These are phyloP conservation scores for Papilio demoleus DNA, from an alignment of 2,888 invertebrate genomes.

Conservation along the genomic window DNA sequence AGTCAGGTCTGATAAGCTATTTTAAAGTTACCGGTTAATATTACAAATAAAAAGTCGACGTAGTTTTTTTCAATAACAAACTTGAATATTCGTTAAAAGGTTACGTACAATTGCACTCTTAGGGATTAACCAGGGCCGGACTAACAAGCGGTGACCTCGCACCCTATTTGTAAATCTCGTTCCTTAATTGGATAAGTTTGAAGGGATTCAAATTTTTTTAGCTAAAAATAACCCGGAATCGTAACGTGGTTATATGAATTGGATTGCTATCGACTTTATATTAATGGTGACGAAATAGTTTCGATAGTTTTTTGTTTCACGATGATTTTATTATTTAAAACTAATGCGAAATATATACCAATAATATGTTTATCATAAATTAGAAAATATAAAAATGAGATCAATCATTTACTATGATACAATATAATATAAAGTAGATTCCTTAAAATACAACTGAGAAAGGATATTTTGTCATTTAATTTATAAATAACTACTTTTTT, in stretches of 20 bases:
- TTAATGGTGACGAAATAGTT: not conserved
- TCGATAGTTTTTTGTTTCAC: not conserved
- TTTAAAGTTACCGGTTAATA: too few species aligned
- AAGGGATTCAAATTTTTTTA: conserved; percentile 19
- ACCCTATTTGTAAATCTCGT: not conserved
- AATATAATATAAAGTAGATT: too few species aligned
- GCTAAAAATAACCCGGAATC: conserved; percentile 17
- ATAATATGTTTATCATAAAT: too few species aligned
- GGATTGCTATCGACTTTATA: not conserved
- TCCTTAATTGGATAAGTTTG: conserved; percentile 24
- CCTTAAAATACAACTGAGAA: too few species aligned
- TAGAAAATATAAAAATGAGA: too few species aligned
- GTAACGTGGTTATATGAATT: conserved; percentile 1
- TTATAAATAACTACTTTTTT: not conserved
- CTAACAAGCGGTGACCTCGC: conserved; percentile 8
- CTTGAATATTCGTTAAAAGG: not conserved
- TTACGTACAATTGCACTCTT: conserved; percentile 1
- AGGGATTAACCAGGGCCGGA: not conserved
- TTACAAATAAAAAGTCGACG: too few species aligned
- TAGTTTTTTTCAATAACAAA: too few species aligned
- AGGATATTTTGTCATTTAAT: not conserved
- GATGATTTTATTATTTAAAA: not conserved
- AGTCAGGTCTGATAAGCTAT: too few species aligned
- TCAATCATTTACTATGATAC: too few species aligned
- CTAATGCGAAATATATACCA: not conserved